A percentile compares a stretch with the other conserved stretches of the same genome.
phyloP scores from a whole-genome alignment of 2,888 invertebrate species.

The Athripsodes cinereus region DNA sequence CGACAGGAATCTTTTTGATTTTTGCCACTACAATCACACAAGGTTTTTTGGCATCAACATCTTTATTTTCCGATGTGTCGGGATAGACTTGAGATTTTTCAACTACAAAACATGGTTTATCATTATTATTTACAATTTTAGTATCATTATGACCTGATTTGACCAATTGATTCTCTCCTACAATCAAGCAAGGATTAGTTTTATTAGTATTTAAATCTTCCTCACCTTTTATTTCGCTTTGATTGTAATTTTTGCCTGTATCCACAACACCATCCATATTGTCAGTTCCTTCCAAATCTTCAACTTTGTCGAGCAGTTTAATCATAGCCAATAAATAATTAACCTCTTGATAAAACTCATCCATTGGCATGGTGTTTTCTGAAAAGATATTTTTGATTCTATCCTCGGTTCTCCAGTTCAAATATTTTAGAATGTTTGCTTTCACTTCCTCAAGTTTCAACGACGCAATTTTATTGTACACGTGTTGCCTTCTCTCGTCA shows the following conservation, averaged over 20 bases:
- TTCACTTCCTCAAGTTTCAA: slow-evolving; percentile 1
- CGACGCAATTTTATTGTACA: not conserved
- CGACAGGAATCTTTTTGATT: not conserved
- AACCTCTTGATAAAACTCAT: slow-evolving; percentile 9
- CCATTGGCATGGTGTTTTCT: not conserved
- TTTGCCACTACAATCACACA: not conserved
- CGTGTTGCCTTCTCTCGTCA: not conserved
- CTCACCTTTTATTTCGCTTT: not conserved
- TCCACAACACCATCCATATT: not conserved
- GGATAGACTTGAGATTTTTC: not conserved
- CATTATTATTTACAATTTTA: slow-evolving; percentile 4
- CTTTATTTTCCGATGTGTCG: not conserved
- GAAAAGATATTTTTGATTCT: slow-evolving; percentile 1
- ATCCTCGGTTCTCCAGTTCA: slow-evolving; percentile 11
- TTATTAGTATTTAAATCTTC: not conserved
- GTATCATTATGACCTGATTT: not conserved
- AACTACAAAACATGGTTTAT: not conserved
- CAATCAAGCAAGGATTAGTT: not conserved
- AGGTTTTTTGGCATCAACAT: not conserved
- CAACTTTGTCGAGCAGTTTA: not conserved
- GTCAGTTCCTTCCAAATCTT: not conserved
- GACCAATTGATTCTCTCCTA: not conserved
- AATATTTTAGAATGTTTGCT: slow-evolving; percentile 4
- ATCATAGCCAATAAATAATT: slow-evolving; percentile 8
- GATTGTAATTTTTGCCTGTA: not conserved